phyloP scores from a whole-genome alignment of 2,113 vertebrate species.

The Polypterus senegalus region DNA sequence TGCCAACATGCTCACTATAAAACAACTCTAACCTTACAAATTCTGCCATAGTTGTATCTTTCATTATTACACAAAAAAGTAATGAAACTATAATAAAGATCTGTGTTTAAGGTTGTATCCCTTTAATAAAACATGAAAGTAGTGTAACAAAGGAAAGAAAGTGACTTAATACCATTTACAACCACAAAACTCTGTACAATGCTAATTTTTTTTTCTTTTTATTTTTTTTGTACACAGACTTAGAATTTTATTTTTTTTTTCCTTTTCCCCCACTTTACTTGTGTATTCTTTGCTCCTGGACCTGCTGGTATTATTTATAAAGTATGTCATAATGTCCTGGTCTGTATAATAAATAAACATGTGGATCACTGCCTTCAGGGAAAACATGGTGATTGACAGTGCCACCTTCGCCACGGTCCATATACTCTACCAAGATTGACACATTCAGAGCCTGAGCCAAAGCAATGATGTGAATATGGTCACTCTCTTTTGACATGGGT shows the following conservation, averaged over 20 bases:
- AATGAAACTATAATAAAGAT: no score
- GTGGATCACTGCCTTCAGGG: conserved; percentile 77
- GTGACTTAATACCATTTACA: conserved; percentile 75
- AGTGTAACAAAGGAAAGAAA: conserved; percentile 57
- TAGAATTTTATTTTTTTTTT: conserved; percentile 18
- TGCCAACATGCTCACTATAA: no score
- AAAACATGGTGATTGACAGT: conserved; percentile 83
- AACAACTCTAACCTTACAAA: no score
- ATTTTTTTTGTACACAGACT: conserved; percentile 19
- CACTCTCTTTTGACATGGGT: conserved; percentile 86
- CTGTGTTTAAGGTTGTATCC: conserved; percentile 47
- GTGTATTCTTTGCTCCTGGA: conserved; percentile 1
- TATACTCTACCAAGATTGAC: conserved; percentile 85
- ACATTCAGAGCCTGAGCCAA: conserved; percentile 78
- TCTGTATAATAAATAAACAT: conserved; percentile 83
- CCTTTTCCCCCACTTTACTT: conserved; percentile 15
- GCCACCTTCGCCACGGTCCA: conserved; percentile 83
- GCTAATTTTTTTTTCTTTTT: conserved; percentile 42
- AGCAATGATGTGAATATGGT: conserved; percentile 94
- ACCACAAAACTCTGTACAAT: conserved; percentile 70
- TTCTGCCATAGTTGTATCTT: no score
- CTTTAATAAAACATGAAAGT: conserved; percentile 82
- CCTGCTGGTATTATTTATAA: conserved; percentile 60
- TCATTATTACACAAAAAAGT: no score
- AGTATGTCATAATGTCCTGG: conserved; percentile 92